Conservation (phyloP, 2,113 vertebrate species). For the Sapajus apella region DNA sequence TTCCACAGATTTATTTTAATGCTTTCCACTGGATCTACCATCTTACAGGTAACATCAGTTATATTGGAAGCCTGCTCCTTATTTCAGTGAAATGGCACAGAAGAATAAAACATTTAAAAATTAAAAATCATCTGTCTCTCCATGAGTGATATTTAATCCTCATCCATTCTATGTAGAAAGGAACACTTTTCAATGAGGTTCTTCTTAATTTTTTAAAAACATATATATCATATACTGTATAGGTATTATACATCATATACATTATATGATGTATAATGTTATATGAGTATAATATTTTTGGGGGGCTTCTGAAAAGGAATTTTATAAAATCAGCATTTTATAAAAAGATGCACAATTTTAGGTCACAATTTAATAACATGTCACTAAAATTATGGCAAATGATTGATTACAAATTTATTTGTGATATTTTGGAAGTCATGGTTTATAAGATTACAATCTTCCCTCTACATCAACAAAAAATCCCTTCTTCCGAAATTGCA, state of each 20-base stretch:
- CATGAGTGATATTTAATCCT: neutral
- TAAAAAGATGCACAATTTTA: neutral
- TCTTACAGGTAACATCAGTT: neutral
- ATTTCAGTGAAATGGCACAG: neutral
- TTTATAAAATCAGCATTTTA: neutral
- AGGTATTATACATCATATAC: too few relatives aligned
- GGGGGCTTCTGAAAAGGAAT: neutral
- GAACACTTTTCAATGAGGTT: neutral
- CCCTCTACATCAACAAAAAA: too few relatives aligned
- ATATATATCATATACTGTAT: too few relatives aligned
- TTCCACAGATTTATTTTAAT: too few relatives aligned
- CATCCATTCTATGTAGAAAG: neutral
- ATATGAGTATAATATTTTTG: neutral
- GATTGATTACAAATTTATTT: neutral
- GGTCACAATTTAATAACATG: neutral
- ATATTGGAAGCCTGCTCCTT: neutral
- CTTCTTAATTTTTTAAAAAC: neutral
- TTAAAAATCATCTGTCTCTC: neutral
- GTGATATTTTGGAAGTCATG: neutral
- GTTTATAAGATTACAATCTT: neutral
- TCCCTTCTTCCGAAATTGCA: accelerated
- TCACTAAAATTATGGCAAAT: neutral
- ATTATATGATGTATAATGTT: neutral
- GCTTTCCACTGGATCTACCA: neutral
- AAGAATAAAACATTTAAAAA: neutral